Evolutionary conservation across 2,888 invertebrate species (phyloP).

Genomic region (Zhuqinia jingwanae): DNA sequence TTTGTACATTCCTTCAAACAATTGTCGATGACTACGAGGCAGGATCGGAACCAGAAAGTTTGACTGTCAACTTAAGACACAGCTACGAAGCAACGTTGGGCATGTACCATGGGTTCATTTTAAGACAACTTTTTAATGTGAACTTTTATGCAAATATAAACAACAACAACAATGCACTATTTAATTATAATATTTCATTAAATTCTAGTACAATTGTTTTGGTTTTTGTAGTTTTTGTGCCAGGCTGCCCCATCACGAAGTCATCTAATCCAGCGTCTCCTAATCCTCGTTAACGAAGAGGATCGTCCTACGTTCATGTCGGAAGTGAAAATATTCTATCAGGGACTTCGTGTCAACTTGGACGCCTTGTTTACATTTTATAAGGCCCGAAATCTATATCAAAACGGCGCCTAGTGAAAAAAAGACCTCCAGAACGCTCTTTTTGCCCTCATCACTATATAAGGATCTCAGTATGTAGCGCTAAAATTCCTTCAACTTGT

Average conservation of each 20-base stretch:
- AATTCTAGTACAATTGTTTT: no score
- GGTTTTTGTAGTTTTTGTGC: constrained; percentile 43
- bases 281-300: constrained; percentile 53
- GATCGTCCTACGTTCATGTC: constrained; percentile 41
- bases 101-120: constrained; percentile 58
- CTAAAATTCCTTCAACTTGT: neutral
- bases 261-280: constrained; percentile 51
- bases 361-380: constrained; percentile 53
- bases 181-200: neutral
- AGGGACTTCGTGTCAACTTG: constrained; percentile 60
- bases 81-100: constrained; percentile 61
- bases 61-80: constrained; percentile 29
- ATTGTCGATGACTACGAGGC: constrained; percentile 47
- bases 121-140: constrained; percentile 64
- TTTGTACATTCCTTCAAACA: constrained; percentile 60
- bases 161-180: no score
- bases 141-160: no score
- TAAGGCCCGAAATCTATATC: constrained; percentile 36
- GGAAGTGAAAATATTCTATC: constrained; percentile 49
- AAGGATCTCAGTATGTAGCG: constrained; percentile 26
- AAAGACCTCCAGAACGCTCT: neutral
- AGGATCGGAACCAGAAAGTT: constrained; percentile 36
- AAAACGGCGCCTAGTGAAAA: neutral
- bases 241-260: constrained; percentile 51
- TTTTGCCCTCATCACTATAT: neutral